A percentile compares a stretch with the other conserved stretches of the same genome.
Conservation (phyloP, 2,113 vertebrate genomes). For the Colaptes auratus region DNA sequence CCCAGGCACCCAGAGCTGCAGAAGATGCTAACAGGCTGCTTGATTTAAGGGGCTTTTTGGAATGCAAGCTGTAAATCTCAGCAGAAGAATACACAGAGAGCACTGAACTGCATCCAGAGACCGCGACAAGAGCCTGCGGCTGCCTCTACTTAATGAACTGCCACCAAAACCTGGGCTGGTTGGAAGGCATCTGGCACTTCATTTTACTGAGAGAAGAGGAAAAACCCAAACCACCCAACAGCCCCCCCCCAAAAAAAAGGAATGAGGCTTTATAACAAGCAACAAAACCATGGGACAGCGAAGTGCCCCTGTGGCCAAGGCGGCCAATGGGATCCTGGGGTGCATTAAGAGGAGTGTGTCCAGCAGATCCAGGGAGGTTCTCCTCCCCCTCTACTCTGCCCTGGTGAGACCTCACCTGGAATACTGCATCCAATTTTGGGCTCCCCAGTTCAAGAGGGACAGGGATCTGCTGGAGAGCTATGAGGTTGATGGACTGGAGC, state of each 20-base stretch:
- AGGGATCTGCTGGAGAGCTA: no score
- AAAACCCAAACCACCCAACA: not conserved
- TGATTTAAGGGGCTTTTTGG: constrained; percentile 69
- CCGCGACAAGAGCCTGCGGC: not conserved
- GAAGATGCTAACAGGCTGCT: constrained; percentile 56
- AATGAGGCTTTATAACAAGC: constrained; percentile 10
- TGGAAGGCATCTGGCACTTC: not conserved
- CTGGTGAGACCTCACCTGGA: no score
- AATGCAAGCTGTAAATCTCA: constrained; percentile 59
- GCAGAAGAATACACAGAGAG: constrained; percentile 38
- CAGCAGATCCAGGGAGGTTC: no score
- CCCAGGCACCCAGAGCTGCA: constrained; percentile 19
- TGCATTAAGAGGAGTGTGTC: no score
- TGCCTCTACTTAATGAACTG: constrained; percentile 58
- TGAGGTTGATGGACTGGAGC: no score
- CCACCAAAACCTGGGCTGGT: constrained; percentile 42
- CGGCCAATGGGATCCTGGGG: no score
- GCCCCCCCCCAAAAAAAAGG: not conserved
- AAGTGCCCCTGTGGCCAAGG: no score
- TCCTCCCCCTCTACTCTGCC: no score
- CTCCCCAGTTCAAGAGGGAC: no score
- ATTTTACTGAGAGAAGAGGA: not conserved
- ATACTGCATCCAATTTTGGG: no score
- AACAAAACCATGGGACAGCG: not conserved
- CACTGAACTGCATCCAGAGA: constrained; percentile 60